A percentile compares a stretch with the other conserved stretches of the same genome.
Evolutionary conservation across 92 coral and sea anemone genomes (phyloP).

Genomic region (Blastomussa wellsi): DNA sequence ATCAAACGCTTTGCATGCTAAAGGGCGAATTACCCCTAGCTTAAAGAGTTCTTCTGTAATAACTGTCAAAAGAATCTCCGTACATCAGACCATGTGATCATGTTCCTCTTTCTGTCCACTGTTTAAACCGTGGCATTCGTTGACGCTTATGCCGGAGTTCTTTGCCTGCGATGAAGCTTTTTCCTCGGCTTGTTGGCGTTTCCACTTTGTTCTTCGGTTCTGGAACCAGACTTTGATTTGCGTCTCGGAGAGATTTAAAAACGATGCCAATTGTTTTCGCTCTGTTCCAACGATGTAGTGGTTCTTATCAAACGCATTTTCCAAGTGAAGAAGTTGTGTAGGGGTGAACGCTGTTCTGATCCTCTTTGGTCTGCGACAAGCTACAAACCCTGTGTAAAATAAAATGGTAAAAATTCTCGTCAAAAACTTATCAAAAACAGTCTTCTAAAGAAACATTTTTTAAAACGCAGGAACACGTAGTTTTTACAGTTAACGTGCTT

Average conservation of each 20-base stretch:
- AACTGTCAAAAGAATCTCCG: not conserved
- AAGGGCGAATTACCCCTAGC: not conserved
- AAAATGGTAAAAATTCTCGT: not conserved
- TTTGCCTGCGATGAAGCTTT: constrained; percentile 73
- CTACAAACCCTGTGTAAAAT: constrained; percentile 71
- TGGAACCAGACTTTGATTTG: constrained; percentile 98
- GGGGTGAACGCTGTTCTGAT: constrained; percentile 94
- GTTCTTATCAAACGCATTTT: constrained; percentile 95
- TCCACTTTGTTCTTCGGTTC: constrained; percentile 91
- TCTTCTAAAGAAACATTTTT: not conserved
- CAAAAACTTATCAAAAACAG: not conserved
- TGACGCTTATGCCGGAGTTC: constrained; percentile 32
- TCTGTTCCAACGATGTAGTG: constrained; percentile 96
- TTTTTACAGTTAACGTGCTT: constrained; percentile 1
- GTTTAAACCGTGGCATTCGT: constrained; percentile 64
- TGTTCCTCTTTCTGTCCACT: constrained; percentile 57
- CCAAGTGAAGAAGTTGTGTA: constrained; percentile 88
- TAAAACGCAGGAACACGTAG: not conserved
- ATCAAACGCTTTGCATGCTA: constrained; percentile 7
- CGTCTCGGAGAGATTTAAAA: constrained; percentile 87
- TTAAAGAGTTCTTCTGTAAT: not conserved
- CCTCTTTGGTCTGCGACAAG: constrained; percentile 87
- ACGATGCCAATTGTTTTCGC: constrained; percentile 88
- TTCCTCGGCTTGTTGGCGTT: constrained; percentile 89
- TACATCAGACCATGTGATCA: constrained; percentile 30